These are phyloP conservation scores for Thysanoteuthis rhombus DNA, from an alignment of 2,888 invertebrate genomes.

Conservation along the genomic window DNA sequence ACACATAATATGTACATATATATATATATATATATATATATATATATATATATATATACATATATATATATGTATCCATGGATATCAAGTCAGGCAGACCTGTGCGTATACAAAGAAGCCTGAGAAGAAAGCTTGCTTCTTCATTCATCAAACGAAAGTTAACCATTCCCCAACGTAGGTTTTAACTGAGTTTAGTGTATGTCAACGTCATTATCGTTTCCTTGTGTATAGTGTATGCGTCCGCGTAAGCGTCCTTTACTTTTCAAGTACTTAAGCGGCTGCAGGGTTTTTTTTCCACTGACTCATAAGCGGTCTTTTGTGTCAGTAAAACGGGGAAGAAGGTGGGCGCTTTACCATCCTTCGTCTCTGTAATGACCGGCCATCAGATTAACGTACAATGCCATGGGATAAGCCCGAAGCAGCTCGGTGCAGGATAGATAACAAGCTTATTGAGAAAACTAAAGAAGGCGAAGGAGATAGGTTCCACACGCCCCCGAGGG, in stretches of 20 bases:
- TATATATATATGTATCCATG: not conserved
- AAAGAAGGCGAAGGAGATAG: not conserved
- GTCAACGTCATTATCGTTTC: no score
- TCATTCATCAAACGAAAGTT: no score
- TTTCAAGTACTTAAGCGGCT: constrained; percentile 12
- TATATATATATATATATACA: not conserved
- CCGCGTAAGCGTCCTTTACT: not conserved
- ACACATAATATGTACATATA: no score
- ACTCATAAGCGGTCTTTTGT: constrained; percentile 12
- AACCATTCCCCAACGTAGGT: no score
- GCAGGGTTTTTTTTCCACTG: not conserved
- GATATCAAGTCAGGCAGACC: not conserved
- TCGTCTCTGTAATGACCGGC: not conserved
- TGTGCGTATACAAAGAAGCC: not conserved
- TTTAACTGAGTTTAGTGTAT: no score
- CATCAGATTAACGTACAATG: not conserved
- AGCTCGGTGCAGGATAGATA: not conserved
- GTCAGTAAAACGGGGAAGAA: not conserved
- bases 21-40: no score
- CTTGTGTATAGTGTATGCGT: not conserved
- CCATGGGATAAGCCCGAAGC: not conserved
- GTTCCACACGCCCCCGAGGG: not conserved
- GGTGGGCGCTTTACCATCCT: not conserved
- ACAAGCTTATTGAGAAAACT: not conserved
- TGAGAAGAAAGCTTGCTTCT: no score